These are phyloP conservation scores for Monoplex corrugatus DNA, from an alignment of 2,888 invertebrate species.

Conservation along the genomic window DNA sequence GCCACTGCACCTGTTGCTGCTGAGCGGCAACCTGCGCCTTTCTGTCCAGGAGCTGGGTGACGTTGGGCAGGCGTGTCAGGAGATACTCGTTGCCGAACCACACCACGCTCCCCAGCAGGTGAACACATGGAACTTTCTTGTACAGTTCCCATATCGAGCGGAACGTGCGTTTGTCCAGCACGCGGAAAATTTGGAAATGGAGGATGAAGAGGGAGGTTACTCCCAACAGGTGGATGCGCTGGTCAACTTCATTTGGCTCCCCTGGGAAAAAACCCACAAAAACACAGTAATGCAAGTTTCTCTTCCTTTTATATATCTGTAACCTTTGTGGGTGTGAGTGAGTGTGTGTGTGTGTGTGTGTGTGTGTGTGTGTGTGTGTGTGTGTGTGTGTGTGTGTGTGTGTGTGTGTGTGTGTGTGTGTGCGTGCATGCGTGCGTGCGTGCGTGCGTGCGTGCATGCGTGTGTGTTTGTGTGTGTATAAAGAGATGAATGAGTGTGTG, in stretches of 20 bases:
- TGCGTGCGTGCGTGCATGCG: not conserved
- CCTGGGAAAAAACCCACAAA: conserved; percentile 63
- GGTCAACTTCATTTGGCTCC: conserved; percentile 78
- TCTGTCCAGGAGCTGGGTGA: conserved; percentile 83
- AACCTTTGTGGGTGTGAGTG: not conserved
- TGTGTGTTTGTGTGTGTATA: not conserved
- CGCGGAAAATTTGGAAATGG: conserved; percentile 86
- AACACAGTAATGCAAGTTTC: not conserved
- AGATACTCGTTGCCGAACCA: conserved; percentile 95
- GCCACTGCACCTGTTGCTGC: conserved; percentile 79
- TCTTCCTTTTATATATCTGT: no score
- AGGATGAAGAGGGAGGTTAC: conserved; percentile 81
- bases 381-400: not conserved
- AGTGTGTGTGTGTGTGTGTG: not conserved
- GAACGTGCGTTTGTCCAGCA: conserved; percentile 89
- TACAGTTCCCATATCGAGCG: conserved; percentile 89
- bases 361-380: not conserved
- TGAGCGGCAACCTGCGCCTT: conserved; percentile 82
- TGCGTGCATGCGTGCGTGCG: not conserved
- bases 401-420: not conserved
- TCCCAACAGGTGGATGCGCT: conserved; percentile 80
- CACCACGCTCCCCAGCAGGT: conserved; percentile 89
- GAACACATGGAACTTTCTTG: conserved; percentile 90
- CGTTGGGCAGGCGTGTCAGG: conserved; percentile 84
- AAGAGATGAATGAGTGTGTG: not conserved